Conservation (phyloP, 1,140 invertebrate genomes). For the Diuraphis noxia region DNA sequence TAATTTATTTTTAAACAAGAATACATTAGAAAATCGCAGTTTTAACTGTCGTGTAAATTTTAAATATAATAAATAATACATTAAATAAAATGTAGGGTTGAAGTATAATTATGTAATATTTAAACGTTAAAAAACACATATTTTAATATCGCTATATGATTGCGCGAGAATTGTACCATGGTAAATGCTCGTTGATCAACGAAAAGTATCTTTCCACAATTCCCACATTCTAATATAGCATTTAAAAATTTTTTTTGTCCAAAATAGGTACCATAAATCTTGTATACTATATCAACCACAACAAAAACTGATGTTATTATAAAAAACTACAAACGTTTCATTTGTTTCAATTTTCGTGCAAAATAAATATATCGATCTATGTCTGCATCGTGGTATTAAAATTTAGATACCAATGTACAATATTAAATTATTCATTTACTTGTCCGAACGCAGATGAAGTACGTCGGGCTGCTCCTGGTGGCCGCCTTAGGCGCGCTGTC, state of each 20-base stretch:
- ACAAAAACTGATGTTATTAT: not conserved
- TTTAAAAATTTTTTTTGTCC: no score
- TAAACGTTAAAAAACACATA: not conserved
- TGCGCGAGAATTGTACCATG: not conserved
- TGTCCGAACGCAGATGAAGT: constrained; percentile 24
- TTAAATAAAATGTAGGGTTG: not conserved
- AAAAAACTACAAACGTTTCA: not conserved
- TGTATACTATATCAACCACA: not conserved
- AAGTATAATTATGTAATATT: not conserved
- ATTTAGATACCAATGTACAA: not conserved
- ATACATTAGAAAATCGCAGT: no score
- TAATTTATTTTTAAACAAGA: no score
- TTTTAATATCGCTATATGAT: not conserved
- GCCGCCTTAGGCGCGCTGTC: not conserved
- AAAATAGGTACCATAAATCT: no score
- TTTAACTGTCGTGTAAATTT: not conserved
- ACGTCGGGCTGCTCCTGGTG: not conserved
- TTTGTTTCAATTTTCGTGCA: not conserved
- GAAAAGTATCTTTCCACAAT: no score
- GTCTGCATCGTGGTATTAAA: no score
- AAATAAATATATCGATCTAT: not conserved
- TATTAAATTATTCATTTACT: not conserved
- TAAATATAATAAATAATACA: not conserved
- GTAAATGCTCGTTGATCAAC: not conserved
- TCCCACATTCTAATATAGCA: no score